Percentiles rank a stretch among this genome's conserved stretches.
phyloP scores from a whole-genome alignment of 1,140 invertebrate genomes.

The Drosophila repleta region DNA sequence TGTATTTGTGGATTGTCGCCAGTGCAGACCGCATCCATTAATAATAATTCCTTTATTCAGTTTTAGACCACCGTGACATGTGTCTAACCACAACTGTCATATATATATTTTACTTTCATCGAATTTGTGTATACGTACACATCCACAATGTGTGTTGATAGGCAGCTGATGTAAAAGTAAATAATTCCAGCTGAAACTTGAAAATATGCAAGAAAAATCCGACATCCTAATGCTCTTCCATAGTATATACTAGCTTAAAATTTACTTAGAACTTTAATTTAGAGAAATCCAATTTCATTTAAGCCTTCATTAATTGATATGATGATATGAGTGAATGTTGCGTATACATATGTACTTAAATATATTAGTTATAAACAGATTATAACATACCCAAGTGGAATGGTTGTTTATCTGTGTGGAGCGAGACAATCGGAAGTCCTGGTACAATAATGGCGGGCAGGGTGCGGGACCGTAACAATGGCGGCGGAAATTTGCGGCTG shows the following conservation, averaged over 20 bases:
- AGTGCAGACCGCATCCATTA: conserved; percentile 19
- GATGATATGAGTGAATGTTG: background rate
- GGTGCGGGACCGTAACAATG: conserved; percentile 92
- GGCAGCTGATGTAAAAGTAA: background rate
- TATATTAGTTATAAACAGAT: background rate
- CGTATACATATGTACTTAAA: background rate
- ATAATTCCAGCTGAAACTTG: background rate
- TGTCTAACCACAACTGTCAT: no score
- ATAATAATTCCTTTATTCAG: conserved; percentile 20
- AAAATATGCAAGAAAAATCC: background rate
- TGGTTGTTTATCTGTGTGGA: conserved; percentile 88
- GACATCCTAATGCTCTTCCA: no score
- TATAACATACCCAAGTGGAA: conserved; percentile 83
- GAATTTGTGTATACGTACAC: background rate
- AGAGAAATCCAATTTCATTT: no score
- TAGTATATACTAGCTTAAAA: no score
- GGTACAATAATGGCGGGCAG: conserved; percentile 95
- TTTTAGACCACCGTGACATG: background rate
- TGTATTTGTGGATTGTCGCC: background rate
- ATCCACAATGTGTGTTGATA: background rate
- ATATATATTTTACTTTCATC: no score
- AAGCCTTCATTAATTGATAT: no score
- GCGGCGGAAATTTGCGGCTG: conserved; percentile 86
- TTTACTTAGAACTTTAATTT: no score
- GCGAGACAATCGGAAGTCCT: conserved; percentile 92